Evolutionary conservation across 2,113 vertebrate genomes (phyloP).

Genomic region (Chlorodrepanis virens): DNA sequence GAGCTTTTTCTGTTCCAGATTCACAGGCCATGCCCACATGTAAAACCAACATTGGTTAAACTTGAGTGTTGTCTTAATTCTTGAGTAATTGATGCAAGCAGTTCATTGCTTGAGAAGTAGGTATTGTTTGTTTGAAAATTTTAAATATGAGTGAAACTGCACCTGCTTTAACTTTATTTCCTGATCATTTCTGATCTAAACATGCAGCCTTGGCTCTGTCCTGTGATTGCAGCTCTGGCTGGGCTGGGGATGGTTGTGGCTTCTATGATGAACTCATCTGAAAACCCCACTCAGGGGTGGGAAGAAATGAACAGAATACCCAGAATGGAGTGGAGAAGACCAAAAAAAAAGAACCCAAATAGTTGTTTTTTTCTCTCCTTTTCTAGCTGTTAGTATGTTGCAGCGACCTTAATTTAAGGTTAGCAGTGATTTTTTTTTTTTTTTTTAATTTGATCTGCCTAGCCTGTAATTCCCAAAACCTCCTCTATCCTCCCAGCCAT

Average conservation of each 20-base stretch:
- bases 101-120: neutral
- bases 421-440: neutral
- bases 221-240: neutral
- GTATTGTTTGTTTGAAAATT: neutral
- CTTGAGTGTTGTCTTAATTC: neutral
- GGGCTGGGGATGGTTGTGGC: neutral
- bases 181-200: neutral
- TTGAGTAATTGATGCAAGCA: neutral
- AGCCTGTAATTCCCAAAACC: neutral
- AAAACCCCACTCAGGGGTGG: neutral
- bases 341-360: neutral
- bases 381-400: neutral
- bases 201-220: neutral
- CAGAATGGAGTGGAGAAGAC: neutral
- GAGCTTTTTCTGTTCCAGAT: neutral
- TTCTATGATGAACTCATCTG: neutral
- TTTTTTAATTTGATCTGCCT: neutral
- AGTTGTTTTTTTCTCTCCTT: neutral
- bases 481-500: neutral
- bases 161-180: neutral
- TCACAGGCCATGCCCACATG: rapidly evolving
- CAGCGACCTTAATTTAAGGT: neutral
- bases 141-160: neutral
- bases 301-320: neutral
- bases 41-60: neutral